phyloP scores from a whole-genome alignment of 92 coral and sea anemone species.

The Meandrina meandrites region DNA sequence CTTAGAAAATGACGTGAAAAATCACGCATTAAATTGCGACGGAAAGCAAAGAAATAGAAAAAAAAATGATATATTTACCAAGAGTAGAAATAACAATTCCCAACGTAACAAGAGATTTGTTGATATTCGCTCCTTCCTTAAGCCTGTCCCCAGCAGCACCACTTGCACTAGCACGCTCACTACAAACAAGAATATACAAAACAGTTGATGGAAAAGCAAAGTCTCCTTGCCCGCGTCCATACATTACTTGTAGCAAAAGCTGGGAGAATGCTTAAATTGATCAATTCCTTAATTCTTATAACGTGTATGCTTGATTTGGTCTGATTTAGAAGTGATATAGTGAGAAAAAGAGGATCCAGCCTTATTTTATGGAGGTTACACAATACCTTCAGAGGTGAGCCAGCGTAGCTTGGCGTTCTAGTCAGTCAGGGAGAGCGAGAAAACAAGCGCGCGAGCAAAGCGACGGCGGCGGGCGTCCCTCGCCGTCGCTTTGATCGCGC shows the following conservation, averaged over 20 bases:
- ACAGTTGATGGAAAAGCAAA: not conserved
- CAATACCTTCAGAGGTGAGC: too few relatives aligned
- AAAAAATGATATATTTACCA: conserved; percentile 52
- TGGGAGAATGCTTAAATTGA: not conserved
- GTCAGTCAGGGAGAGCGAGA: too few relatives aligned
- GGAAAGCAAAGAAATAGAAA: not conserved
- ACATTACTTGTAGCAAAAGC: not conserved
- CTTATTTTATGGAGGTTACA: too few relatives aligned
- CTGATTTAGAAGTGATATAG: not conserved
- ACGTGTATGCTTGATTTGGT: not conserved
- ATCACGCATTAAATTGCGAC: too few relatives aligned
- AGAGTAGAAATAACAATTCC: conserved; percentile 95
- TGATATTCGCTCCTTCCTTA: conserved; percentile 96
- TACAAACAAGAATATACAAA: conserved; percentile 30
- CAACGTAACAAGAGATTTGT: conserved; percentile 91
- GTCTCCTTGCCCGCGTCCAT: not conserved
- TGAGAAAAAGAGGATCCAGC: not conserved
- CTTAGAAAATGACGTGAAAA: too few relatives aligned
- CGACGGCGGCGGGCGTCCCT: too few relatives aligned
- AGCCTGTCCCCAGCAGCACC: conserved; percentile 95
- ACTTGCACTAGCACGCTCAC: conserved; percentile 95
- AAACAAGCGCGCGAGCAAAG: too few relatives aligned
- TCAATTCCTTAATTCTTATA: not conserved
- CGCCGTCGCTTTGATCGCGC: too few relatives aligned
- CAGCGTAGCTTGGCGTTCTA: too few relatives aligned